Conservation (phyloP, 2,113 vertebrate species). For the Oostethus manadensis region DNA sequence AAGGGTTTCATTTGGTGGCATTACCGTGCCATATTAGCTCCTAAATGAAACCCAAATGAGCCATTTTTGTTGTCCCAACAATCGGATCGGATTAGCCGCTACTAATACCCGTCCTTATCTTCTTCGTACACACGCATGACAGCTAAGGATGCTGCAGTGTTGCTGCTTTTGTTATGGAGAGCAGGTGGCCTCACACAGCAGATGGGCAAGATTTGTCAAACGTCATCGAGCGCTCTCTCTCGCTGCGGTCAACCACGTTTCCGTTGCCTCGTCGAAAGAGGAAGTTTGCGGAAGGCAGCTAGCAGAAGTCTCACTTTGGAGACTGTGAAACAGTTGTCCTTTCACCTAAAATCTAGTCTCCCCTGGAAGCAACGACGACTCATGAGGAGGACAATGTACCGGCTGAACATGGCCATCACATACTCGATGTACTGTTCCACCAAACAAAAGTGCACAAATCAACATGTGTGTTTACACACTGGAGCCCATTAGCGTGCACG, state of each 20-base stretch:
- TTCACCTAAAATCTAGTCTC: not conserved
- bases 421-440: too few species aligned
- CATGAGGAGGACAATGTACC: too few species aligned
- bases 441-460: not conserved
- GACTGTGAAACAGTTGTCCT: not conserved
- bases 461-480: not conserved
- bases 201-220: too few species aligned
- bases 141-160: not conserved
- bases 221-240: not conserved
- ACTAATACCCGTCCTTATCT: not conserved
- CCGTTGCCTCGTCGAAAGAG: slow-evolving; percentile 34
- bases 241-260: slow-evolving; percentile 29
- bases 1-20: too few species aligned
- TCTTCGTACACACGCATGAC: not conserved
- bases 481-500: not conserved
- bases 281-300: slow-evolving; percentile 19
- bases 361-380: not conserved
- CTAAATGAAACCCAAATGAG: too few species aligned
- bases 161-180: not conserved
- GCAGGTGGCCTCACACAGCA: too few species aligned
- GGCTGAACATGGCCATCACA: too few species aligned
- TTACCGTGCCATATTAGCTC: too few species aligned
- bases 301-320: not conserved
- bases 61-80: too few species aligned
- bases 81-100: too few species aligned